These are phyloP conservation scores for Chrysolina americana DNA, from an alignment of 2,888 invertebrate genomes.

Conservation along the genomic window DNA sequence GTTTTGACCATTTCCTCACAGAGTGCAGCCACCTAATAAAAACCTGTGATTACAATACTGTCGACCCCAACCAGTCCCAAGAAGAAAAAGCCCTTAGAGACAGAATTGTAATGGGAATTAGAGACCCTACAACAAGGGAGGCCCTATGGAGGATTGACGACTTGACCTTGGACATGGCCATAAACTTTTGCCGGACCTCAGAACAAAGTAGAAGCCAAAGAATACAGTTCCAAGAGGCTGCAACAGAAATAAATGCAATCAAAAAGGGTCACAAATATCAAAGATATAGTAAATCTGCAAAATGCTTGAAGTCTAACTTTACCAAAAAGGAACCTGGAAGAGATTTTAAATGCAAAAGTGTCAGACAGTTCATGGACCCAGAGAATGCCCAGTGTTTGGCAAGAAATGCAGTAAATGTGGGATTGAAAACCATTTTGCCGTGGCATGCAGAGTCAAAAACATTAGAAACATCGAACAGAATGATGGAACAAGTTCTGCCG, in stretches of 20 bases:
- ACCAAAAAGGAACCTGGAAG: no score
- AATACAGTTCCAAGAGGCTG: not conserved
- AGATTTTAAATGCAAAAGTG: slow-evolving; percentile 39
- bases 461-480: no score
- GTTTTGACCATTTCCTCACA: no score
- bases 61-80: slow-evolving; percentile 33
- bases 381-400: slow-evolving; percentile 51
- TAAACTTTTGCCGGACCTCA: slow-evolving; percentile 50
- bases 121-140: slow-evolving; percentile 48
- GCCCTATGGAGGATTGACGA: slow-evolving; percentile 50
- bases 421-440: no score
- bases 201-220: slow-evolving; percentile 44
- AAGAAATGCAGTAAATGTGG: slow-evolving; percentile 29
- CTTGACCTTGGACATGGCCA: slow-evolving; percentile 49
- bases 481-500: no score
- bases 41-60: slow-evolving; percentile 41
- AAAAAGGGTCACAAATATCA: not conserved
- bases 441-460: slow-evolving; percentile 7
- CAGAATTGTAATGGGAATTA: slow-evolving; percentile 51
- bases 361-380: slow-evolving; percentile 45
- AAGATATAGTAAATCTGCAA: not conserved
- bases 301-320: no score
- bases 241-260: not conserved
- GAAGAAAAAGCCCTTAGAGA: slow-evolving; percentile 51
- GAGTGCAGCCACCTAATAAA: slow-evolving; percentile 36